Base-by-base conservation (phyloP, 2,888 invertebrate species). In the Agrotis exclamationis region DNA sequence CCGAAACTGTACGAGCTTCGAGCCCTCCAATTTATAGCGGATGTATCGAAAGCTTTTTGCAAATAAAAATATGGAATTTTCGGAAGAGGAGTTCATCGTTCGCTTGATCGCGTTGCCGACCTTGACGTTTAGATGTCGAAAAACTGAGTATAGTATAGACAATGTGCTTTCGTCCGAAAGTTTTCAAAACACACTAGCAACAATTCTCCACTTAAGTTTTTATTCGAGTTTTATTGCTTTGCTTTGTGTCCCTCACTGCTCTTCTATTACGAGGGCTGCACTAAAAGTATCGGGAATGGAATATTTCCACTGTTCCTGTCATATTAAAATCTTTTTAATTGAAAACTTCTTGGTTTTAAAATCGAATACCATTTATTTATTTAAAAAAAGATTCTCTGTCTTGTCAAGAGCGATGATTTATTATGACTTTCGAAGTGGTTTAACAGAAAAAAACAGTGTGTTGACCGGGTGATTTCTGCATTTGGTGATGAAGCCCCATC, bases 21-120 rank as follows among this genome's bases (percentile, higher is more conserved):
- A 87, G 84, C 88, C 89, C 86, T 88, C 85, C 84, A 90, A 92
- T 92, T 92, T 91, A 85, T 86, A 89, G 85, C 87, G 92, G 91
- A 92, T 90, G 90, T 90, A 90, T 88, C 85, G 87, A 86, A 85
- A 87, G 86, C 80, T 88, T 91, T 89, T 91, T 89, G 86, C 84
- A 87, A 87, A 89, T 84, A 88, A 87, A 86, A 89, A 85, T 84
- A 85, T 87, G 78, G 76, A 82, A 67, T 86, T 88, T 88, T 85
- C 74, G 82, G 82, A 85, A 86, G 84, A 83, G 59, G 85, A 82
- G 92, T 90, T 92, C 90, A 91, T 83, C 73, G 91, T 79, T 85
- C 91, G 84, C 45, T 80, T 82, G 78, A 86, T 88, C 77, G 86
- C 69, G 71, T 73, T 74, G 58, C 53, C 84, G 84, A 88, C 89